phyloP scores from a whole-genome alignment of 1,140 invertebrate genomes.

The Lycorma delicatula region DNA sequence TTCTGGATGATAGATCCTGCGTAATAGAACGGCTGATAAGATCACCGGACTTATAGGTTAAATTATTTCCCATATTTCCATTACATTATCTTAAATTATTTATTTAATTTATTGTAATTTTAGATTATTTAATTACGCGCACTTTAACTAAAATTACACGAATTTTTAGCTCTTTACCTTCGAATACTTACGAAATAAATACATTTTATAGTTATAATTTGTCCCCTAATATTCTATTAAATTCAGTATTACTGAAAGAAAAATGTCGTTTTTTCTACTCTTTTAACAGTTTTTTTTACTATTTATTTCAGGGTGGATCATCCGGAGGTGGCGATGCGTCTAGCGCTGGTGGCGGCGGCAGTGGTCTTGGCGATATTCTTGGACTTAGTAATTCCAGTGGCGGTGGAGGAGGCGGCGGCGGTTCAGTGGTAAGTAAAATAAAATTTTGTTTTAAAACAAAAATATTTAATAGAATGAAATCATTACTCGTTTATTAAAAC shows the following conservation, averaged over 20 bases:
- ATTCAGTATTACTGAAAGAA: neutral
- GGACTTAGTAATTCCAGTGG: constrained; percentile 16
- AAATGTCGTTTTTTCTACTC: neutral
- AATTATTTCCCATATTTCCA: too few relatives aligned
- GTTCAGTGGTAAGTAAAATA: neutral
- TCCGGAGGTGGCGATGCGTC: constrained; percentile 18
- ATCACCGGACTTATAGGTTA: too few relatives aligned
- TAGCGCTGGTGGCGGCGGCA: constrained; percentile 17
- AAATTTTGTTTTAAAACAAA: too few relatives aligned
- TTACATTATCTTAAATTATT: too few relatives aligned
- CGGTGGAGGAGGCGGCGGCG: constrained; percentile 11
- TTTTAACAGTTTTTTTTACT: neutral
- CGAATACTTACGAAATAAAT: neutral
- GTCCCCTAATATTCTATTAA: neutral
- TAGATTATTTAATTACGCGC: too few relatives aligned
- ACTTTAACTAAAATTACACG: too few relatives aligned
- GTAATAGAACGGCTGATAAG: too few relatives aligned
- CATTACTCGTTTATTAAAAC: too few relatives aligned
- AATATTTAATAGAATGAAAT: too few relatives aligned
- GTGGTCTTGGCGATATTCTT: constrained; percentile 14
- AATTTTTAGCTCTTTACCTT: neutral
- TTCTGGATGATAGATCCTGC: too few relatives aligned
- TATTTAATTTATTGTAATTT: too few relatives aligned
- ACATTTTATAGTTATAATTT: neutral
- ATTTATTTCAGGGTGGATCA: constrained; percentile 5